These are phyloP conservation scores for Microtus obscurus DNA, from an alignment of 2,797 vertebrate species.

Conservation along the genomic window DNA sequence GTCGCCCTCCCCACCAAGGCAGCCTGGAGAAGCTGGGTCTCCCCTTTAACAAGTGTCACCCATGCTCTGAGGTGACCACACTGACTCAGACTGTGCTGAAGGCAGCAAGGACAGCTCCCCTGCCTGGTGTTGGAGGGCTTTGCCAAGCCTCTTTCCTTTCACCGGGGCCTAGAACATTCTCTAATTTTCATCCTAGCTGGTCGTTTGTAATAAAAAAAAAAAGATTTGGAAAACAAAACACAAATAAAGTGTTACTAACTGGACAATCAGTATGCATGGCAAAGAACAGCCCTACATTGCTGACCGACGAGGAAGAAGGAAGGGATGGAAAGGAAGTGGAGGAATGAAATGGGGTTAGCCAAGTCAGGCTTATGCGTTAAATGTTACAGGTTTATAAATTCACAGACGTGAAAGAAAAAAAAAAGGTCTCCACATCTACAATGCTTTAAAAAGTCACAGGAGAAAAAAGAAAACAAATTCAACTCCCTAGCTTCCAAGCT, in stretches of 20 bases:
- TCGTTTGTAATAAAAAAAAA: constrained; percentile 17
- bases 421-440: constrained; percentile 73
- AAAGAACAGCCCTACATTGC: constrained; percentile 13
- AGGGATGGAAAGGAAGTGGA: background rate
- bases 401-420: constrained; percentile 71
- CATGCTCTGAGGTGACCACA: background rate
- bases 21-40: background rate
- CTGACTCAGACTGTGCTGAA: background rate
- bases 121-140: background rate
- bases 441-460: constrained; percentile 83
- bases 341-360: background rate
- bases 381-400: constrained; percentile 76
- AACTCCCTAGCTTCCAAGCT: constrained; percentile 73
- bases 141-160: background rate
- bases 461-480: constrained; percentile 83
- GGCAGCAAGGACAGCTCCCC: too few species aligned
- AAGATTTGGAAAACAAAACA: background rate
- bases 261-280: background rate
- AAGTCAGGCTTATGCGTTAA: constrained; percentile 62
- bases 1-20: background rate
- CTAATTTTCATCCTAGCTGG: constrained; percentile 6
- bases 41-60: background rate
- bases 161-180: constrained; percentile 14
- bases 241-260: constrained; percentile 40
- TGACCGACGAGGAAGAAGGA: constrained; percentile 27